phyloP scores from a whole-genome alignment of 1,140 invertebrate species.

The Pachyrhynchus sulphureomaculatus region DNA sequence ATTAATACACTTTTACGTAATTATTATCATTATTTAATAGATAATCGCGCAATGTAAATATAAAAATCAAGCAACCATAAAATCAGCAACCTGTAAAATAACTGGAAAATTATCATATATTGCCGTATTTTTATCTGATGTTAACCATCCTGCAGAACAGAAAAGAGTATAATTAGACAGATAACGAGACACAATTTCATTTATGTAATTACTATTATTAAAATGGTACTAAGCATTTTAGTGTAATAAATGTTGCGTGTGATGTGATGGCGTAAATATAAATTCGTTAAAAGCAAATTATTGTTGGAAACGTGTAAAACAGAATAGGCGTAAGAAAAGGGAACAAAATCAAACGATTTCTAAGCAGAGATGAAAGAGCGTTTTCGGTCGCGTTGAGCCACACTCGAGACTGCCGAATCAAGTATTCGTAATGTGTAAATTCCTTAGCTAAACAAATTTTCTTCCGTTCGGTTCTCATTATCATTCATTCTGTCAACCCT shows the following conservation, averaged over 20 bases:
- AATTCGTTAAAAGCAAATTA: slow-evolving; percentile 9
- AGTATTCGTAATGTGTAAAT: slow-evolving; percentile 29
- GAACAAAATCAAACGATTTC: not conserved
- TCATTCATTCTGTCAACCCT: slow-evolving; percentile 32
- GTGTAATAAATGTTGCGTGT: not conserved
- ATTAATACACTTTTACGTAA: too few species aligned
- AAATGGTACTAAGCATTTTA: too few species aligned
- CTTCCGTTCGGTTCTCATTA: slow-evolving; percentile 31
- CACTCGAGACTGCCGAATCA: slow-evolving; percentile 15
- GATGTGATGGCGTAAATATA: not conserved
- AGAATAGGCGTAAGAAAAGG: not conserved
- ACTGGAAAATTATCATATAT: too few species aligned
- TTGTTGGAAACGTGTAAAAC: not conserved
- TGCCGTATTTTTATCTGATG: too few species aligned
- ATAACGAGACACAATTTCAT: too few species aligned
- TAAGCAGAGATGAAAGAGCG: slow-evolving; percentile 3
- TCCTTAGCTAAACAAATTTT: slow-evolving; percentile 29
- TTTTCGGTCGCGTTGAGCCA: not conserved
- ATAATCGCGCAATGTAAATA: too few species aligned
- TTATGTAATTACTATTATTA: too few species aligned
- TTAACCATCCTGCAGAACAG: too few species aligned
- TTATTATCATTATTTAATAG: too few species aligned
- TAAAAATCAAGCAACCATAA: too few species aligned
- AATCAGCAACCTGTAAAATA: too few species aligned
- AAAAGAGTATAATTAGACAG: too few species aligned